Percentiles rank a stretch among this genome's conserved stretches.
Evolutionary conservation across 2,797 vertebrate genomes (phyloP).

Genomic region (Tokudaia muenninki): DNA sequence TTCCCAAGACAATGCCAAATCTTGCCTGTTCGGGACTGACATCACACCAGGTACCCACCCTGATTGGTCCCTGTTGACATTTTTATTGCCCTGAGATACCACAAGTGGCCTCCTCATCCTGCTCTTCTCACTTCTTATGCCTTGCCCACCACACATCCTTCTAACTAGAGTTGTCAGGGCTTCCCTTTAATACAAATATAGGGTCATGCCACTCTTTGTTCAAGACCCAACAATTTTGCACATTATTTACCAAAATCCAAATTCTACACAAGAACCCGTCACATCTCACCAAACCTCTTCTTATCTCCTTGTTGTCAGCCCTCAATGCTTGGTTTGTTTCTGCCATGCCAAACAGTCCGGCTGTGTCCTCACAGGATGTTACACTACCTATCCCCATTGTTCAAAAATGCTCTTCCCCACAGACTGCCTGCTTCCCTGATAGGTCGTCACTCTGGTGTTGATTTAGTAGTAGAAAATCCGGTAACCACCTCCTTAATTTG

Average conservation of each 20-base stretch:
- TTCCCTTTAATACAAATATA: not conserved
- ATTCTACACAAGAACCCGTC: not conserved
- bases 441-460: not conserved
- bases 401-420: not conserved
- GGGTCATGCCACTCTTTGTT: not conserved
- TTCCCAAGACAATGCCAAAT: not conserved
- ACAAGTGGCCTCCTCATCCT: not conserved
- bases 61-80: too few species aligned
- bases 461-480: not conserved
- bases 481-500: slow-evolving; percentile 15
- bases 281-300: not conserved
- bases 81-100: too few species aligned
- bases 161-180: not conserved
- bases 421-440: not conserved
- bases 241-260: not conserved
- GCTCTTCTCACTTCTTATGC: not conserved
- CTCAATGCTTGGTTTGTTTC: not conserved
- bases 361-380: not conserved
- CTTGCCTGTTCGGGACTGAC: not conserved
- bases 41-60: not conserved
- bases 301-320: not conserved
- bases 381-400: not conserved
- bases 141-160: not conserved
- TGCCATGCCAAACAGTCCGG: not conserved
- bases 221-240: not conserved